Percentiles rank a stretch among this genome's conserved stretches.
These are phyloP conservation scores for Oxyruncus cristatus DNA, from an alignment of 2,113 vertebrate species.

Conservation along the genomic window DNA sequence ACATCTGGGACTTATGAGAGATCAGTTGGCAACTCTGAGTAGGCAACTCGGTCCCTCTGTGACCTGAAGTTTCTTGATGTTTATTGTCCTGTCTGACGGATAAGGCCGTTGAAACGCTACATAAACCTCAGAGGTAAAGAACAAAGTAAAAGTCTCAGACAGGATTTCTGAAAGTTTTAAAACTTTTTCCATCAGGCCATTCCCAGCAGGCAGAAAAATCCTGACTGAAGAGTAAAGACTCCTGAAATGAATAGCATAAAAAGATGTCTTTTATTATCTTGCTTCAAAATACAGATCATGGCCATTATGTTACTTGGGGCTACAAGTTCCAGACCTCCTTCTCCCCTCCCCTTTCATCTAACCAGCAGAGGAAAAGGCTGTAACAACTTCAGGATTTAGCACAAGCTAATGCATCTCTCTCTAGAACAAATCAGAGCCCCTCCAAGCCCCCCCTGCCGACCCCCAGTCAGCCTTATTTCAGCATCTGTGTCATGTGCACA, in stretches of 20 bases:
- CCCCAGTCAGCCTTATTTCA: background rate
- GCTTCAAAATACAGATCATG: conserved; percentile 48
- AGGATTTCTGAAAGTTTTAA: conserved; percentile 48
- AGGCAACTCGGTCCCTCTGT: background rate
- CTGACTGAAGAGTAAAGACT: conserved; percentile 49
- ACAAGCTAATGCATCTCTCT: background rate
- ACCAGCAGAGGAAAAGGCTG: background rate
- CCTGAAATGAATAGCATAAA: conserved; percentile 39
- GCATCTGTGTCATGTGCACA: background rate
- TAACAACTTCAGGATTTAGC: background rate
- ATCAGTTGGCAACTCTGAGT: background rate
- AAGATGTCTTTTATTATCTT: conserved; percentile 34
- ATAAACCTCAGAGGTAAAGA: conserved; percentile 47
- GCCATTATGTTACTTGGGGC: conserved; percentile 26
- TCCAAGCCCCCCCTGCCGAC: accelerated
- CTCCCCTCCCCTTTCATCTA: background rate
- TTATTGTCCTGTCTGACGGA: conserved; percentile 30
- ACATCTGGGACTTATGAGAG: background rate
- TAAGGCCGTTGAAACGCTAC: background rate
- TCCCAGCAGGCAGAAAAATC: conserved; percentile 40
- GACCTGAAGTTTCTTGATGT: background rate
- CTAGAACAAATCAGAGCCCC: background rate
- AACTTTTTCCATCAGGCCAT: conserved; percentile 18
- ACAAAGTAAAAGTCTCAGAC: conserved; percentile 49
- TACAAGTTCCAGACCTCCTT: conserved; percentile 46